phyloP scores from a whole-genome alignment of 2,888 invertebrate genomes.

The Cerastis leucographa region DNA sequence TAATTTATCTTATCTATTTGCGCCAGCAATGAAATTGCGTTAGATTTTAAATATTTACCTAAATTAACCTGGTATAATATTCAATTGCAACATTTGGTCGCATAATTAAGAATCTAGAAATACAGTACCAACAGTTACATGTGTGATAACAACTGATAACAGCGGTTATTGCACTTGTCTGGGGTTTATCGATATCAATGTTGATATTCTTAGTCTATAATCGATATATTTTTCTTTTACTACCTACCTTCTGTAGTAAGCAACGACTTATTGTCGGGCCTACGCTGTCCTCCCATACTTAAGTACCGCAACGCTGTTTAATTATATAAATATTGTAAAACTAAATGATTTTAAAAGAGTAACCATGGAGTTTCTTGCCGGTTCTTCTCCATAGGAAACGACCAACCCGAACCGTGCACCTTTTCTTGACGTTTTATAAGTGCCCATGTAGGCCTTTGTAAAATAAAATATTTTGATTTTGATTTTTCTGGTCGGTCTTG shows the following conservation, averaged over 20 bases:
- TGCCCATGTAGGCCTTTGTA: no score
- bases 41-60: slow-evolving; percentile 52
- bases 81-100: slow-evolving; percentile 39
- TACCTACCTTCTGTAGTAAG: no score
- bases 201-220: not conserved
- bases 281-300: no score
- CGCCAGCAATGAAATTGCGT: slow-evolving; percentile 53
- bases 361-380: no score
- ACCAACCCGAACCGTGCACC: no score
- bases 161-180: not conserved
- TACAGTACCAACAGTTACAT: not conserved
- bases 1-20: slow-evolving; percentile 75
- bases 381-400: no score
- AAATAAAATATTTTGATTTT: no score
- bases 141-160: slow-evolving; percentile 5
- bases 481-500: not conserved
- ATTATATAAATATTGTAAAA: no score
- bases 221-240: not conserved
- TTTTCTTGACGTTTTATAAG: no score
- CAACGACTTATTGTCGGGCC: no score
- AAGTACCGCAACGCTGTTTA: no score
- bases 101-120: not conserved
- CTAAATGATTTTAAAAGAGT: no score
- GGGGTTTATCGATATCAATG: not conserved
- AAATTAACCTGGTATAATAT: slow-evolving; percentile 28